These are phyloP conservation scores for Paraplagusia blochii DNA, from an alignment of 2,113 vertebrate species.

Conservation along the genomic window DNA sequence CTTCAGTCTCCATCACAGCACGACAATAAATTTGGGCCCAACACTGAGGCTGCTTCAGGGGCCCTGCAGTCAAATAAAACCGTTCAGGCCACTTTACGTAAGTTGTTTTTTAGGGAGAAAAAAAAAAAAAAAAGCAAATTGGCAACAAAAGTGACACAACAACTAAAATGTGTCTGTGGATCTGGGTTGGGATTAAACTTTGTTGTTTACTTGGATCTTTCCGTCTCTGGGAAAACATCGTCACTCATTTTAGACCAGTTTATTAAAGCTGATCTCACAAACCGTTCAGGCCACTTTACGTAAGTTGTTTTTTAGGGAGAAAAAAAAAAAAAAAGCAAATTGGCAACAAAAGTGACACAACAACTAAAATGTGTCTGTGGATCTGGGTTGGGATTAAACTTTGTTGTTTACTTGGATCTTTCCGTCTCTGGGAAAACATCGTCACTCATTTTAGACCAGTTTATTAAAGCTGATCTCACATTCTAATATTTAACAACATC, in stretches of 20 bases:
- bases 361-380: constrained; percentile 3
- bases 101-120: constrained; percentile 10
- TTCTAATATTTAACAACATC: no score
- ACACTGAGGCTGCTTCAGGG: constrained; percentile 10
- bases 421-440: no score
- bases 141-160: constrained; percentile 15
- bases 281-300: constrained; percentile 9
- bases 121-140: constrained; percentile 13
- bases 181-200: no score
- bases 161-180: constrained; percentile 2
- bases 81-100: constrained; percentile 11
- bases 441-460: no score
- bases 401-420: no score
- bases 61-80: constrained; percentile 5
- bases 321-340: constrained; percentile 11
- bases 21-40: constrained; percentile 11
- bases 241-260: no score
- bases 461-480: no score
- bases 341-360: constrained; percentile 17
- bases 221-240: no score
- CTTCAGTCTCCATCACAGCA: neutral
- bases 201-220: no score
- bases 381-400: no score
- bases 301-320: constrained; percentile 12
- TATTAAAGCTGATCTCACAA: no score